Base-by-base conservation (phyloP, 2,113 vertebrate species). In the Apistogramma diplotaenia region DNA sequence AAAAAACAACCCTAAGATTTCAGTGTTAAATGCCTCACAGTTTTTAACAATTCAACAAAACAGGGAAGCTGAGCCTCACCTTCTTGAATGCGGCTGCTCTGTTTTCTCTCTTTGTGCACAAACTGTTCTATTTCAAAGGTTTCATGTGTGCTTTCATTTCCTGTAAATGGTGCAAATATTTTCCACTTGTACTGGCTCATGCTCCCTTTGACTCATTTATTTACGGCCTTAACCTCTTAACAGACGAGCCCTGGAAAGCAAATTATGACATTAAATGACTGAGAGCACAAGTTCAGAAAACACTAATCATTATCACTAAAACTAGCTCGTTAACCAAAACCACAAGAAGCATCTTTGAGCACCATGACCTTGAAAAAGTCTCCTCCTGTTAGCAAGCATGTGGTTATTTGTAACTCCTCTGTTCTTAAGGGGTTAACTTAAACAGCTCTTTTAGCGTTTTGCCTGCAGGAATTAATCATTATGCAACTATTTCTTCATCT, bases 71-170 rank as follows among this genome's bases (percentile, higher is more conserved):
- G 0, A 25, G 21, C 21, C 4, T 37, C 21, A 7, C 21, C 72
- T 57, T 11, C 29, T 29, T 58, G 2, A 13, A 16, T 16, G 25
- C 7, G 6, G 25, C 6, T n/a, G 58, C 16, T 23, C 21, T 5
- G 15, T 18, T 23, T 25, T 37, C 33, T 25, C 15, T 27, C 31
- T 67, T 67, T 49, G 62, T 67, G 49, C 5, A 29, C 40, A 49
- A 49, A 49, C 62, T 13, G 13, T 43, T 43, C 11, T 43, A 4
- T 43, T 43, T 13, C 9, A 35, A 3, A 19, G 13, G 1, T 0
- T 67, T 5, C 4, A 8, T n/a, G 40, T 75, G 16, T 7, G 18
- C 60, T 89, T 89, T 88, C 70, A 71, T 54, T 88, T 88, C 46
- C 5, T 35, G n/a, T 49, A 80, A 82, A 61, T 31, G 19, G 37